These are phyloP conservation scores for Diachrysia chrysitis DNA, from an alignment of 2,888 invertebrate genomes.

Conservation along the genomic window DNA sequence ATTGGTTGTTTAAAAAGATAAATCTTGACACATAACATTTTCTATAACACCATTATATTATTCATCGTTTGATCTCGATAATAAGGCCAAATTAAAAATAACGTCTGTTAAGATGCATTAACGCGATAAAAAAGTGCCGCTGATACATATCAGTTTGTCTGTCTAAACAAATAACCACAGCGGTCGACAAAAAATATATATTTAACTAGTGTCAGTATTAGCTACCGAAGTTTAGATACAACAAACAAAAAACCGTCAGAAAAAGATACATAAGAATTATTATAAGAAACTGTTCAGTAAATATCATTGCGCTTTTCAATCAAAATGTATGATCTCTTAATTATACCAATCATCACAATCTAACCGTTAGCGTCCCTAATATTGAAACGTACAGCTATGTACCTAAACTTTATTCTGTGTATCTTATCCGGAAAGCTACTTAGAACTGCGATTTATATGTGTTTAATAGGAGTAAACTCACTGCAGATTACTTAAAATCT, in stretches of 20 bases:
- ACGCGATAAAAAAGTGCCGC: conserved; percentile 62
- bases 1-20: conserved; percentile 41
- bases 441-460: neutral
- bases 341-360: conserved; percentile 13
- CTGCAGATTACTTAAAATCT: neutral
- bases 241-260: conserved; percentile 46
- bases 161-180: conserved; percentile 75
- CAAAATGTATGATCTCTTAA: conserved; percentile 28
- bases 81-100: conserved; percentile 69
- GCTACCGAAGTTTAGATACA: conserved; percentile 56
- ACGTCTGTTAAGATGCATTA: conserved; percentile 63
- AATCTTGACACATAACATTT: conserved; percentile 59
- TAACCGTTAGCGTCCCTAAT: neutral
- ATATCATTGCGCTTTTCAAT: conserved; percentile 41
- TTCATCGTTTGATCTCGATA: conserved; percentile 64
- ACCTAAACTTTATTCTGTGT: neutral
- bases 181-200: conserved; percentile 63
- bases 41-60: conserved; percentile 60
- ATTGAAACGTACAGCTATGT: neutral
- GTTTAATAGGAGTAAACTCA: neutral
- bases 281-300: conserved; percentile 35
- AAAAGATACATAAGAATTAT: conserved; percentile 49
- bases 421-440: neutral
- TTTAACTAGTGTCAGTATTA: conserved; percentile 60
- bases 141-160: conserved; percentile 70